phyloP scores from a whole-genome alignment of 2,888 invertebrate species.

The Macroteleia sp. region DNA sequence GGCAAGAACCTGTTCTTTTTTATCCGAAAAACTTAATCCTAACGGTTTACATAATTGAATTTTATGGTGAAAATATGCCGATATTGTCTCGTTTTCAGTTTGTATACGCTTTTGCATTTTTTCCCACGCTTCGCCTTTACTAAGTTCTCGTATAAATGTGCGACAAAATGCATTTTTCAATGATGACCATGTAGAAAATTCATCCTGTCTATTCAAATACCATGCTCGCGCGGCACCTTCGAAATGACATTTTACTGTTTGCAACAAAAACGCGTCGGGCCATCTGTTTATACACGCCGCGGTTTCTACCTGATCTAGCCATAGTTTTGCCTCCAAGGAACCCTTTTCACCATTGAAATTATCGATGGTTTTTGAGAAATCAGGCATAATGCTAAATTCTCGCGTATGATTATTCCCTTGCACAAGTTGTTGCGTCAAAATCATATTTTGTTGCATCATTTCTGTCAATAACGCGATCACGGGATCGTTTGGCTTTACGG shows the following conservation, averaged over 20 bases:
- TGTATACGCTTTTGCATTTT: constrained; percentile 8
- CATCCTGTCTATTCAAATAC: not conserved
- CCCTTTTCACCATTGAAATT: not conserved
- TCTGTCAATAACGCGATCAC: too few relatives aligned
- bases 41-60: constrained; percentile 14
- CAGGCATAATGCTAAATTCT: not conserved
- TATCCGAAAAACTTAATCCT: not conserved
- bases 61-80: constrained; percentile 14
- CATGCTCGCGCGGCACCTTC: not conserved
- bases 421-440: too few relatives aligned
- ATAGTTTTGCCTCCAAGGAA: not conserved
- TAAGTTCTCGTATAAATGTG: not conserved
- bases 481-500: too few relatives aligned
- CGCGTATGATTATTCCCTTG: too few relatives aligned
- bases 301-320: not conserved
- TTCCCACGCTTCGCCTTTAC: not conserved
- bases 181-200: not conserved
- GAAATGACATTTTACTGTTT: not conserved
- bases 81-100: not conserved
- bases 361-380: not conserved
- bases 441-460: too few relatives aligned
- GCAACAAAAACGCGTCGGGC: not conserved
- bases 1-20: constrained; percentile 20
- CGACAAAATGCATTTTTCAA: not conserved
- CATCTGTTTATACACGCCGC: not conserved